Evolutionary conservation across 2,113 vertebrate genomes (phyloP), one percentile per base, ranked within the genome.

Genomic region (Cyrtonyx montezumae): DNA sequence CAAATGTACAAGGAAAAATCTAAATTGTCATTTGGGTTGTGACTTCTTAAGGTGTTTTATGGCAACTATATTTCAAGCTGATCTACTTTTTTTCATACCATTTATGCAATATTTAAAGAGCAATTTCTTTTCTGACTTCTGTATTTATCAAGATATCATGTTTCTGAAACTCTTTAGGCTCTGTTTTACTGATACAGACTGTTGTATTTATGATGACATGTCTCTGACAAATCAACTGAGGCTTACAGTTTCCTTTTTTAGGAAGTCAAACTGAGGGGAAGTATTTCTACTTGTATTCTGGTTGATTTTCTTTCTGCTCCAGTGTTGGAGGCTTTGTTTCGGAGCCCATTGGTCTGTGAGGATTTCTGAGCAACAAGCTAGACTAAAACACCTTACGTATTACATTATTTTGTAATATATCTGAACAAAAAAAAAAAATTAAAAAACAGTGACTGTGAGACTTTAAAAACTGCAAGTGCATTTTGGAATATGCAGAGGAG

Each of bases 61-160:
- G 83, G 51, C 34, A 82, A 87, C 79, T 84, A 83, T 36, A 91
- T 92, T 97, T 97, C 94, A 90, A 93, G 73, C 23, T 65, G 82
- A 87, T 77, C 88, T 90, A 32, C 51, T n/a, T 82, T 91, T 93
- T 88, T 87, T 53, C 16, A 32, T 91, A 90, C 89, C 59, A 79
- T 49, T 91, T 86, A 90, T 65, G 51, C 75, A 83, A 94, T 88
- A 88, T 81, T 81, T 79, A 48, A 91, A 91, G 88, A 32, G 9
- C 26, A 55, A 30, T 16, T 30, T 30, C 16, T 77, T 90, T 90
- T 96, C 18, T 86, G 55, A 84, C 63, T 40, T 40, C 40, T 40
- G 40, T 40, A 40, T 40, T 40, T 13, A 40, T 40, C 40, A 40
- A 92, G 63, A 74, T 85, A 96, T 93, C 75, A 45, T 73, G 45